These are phyloP conservation scores for Eumeta japonica DNA, from an alignment of 1,140 invertebrate genomes.

Conservation along the genomic window DNA sequence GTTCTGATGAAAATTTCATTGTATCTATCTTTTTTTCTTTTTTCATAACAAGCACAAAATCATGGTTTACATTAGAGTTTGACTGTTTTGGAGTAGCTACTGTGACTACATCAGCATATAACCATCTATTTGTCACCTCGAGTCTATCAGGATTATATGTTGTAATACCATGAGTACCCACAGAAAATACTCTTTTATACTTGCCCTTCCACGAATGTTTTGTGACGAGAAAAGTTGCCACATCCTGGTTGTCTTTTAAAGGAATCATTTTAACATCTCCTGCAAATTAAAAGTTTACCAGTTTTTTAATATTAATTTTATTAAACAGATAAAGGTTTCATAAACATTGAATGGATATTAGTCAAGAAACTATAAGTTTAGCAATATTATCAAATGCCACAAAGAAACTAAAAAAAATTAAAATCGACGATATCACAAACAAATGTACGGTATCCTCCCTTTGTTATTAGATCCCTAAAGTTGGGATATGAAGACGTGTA, in stretches of 20 bases:
- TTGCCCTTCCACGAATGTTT: constrained; percentile 98
- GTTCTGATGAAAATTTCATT: constrained; percentile 97
- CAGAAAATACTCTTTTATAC: constrained; percentile 97
- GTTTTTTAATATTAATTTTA: background rate
- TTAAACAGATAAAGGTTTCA: background rate
- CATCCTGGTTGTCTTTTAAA: constrained; percentile 85
- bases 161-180: constrained; percentile 92
- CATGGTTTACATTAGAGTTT: constrained; percentile 55
- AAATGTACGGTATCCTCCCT: too few relatives aligned
- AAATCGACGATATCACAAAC: too few relatives aligned
- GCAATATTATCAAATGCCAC: too few relatives aligned
- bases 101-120: constrained; percentile 79
- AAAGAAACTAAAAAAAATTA: too few relatives aligned
- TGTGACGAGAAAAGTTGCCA: constrained; percentile 91
- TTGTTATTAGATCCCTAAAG: constrained; percentile 40
- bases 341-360: too few relatives aligned
- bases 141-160: constrained; percentile 94
- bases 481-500: constrained; percentile 43
- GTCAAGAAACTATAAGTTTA: too few relatives aligned
- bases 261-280: constrained; percentile 74
- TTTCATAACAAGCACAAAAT: constrained; percentile 85
- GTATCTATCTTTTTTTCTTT: constrained; percentile 90
- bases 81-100: constrained; percentile 66
- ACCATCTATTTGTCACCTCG: constrained; percentile 93
- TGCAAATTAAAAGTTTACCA: constrained; percentile 17